These are phyloP conservation scores for Urechis unicinctus DNA, from an alignment of 2,888 invertebrate species.

Conservation along the genomic window DNA sequence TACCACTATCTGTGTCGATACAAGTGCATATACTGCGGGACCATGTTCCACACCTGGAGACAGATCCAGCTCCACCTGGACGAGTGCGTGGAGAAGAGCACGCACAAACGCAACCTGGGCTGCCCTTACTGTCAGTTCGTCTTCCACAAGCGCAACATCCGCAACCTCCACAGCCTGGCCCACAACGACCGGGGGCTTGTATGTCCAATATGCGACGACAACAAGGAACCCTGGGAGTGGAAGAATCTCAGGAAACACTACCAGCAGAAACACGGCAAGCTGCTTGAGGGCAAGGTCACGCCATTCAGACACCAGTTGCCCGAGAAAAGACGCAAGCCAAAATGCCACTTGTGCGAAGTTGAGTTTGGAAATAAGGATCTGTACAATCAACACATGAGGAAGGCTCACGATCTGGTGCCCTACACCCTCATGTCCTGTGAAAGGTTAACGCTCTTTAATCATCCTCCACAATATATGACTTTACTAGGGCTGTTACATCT, in stretches of 20 bases:
- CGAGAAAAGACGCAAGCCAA: slow-evolving; percentile 3
- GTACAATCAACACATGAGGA: slow-evolving; percentile 15
- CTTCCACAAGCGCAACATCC: slow-evolving; percentile 19
- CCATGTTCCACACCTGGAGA: slow-evolving; percentile 17
- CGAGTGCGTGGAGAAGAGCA: slow-evolving; percentile 8
- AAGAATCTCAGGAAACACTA: slow-evolving; percentile 21
- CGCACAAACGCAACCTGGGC: slow-evolving; percentile 13
- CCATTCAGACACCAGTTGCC: slow-evolving; percentile 6
- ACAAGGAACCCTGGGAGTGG: slow-evolving; percentile 16
- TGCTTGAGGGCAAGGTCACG: neutral
- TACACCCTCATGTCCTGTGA: slow-evolving; percentile 4
- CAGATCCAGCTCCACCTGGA: slow-evolving; percentile 18
- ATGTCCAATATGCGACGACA: slow-evolving; percentile 18
- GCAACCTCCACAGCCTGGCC: slow-evolving; percentile 19
- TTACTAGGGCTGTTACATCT: too few relatives aligned
- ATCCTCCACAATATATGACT: too few relatives aligned
- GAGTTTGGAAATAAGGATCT: slow-evolving; percentile 11
- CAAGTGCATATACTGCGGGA: slow-evolving; percentile 22
- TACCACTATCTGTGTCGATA: slow-evolving; percentile 21
- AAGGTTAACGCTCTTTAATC: neutral
- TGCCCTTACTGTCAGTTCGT: slow-evolving; percentile 24
- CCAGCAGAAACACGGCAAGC: slow-evolving; percentile 15
- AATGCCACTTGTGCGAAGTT: slow-evolving; percentile 10
- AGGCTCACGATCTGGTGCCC: slow-evolving; percentile 16
- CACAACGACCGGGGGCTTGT: slow-evolving; percentile 18